Percentiles rank a stretch among this genome's conserved stretches.
These are phyloP conservation scores for Tor tambroides DNA, from an alignment of 2,113 vertebrate genomes.

Conservation along the genomic window DNA sequence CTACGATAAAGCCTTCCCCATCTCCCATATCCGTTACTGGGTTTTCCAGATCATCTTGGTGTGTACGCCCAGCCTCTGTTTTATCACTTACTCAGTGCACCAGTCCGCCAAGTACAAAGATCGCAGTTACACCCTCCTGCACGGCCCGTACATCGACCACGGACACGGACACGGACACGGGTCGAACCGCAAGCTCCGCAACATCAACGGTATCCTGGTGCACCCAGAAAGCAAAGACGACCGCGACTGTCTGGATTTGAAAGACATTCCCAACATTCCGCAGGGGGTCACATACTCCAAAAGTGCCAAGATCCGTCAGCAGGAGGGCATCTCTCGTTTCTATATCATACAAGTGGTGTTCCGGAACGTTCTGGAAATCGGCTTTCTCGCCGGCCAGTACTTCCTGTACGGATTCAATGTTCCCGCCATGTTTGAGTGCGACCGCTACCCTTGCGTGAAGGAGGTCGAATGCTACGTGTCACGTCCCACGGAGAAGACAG, in stretches of 20 bases:
- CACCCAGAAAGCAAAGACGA: slow-evolving; percentile 81
- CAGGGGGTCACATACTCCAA: slow-evolving; percentile 71
- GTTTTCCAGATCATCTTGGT: slow-evolving; percentile 93
- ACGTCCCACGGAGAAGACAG: slow-evolving; percentile 87
- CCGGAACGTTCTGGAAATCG: slow-evolving; percentile 85
- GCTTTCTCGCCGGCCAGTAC: slow-evolving; percentile 87
- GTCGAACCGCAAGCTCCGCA: slow-evolving; percentile 73
- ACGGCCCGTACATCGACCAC: slow-evolving; percentile 78
- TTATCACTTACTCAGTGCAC: slow-evolving; percentile 90
- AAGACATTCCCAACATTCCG: slow-evolving; percentile 79
- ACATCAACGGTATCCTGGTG: slow-evolving; percentile 78
- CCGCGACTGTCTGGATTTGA: slow-evolving; percentile 77
- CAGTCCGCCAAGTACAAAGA: slow-evolving; percentile 86
- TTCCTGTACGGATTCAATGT: slow-evolving; percentile 88
- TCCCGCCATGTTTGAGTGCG: slow-evolving; percentile 86
- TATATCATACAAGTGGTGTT: slow-evolving; percentile 93
- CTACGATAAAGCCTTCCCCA: slow-evolving; percentile 89
- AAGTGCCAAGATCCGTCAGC: slow-evolving; percentile 73
- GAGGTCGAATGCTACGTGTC: slow-evolving; percentile 92
- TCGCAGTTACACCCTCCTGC: slow-evolving; percentile 78
- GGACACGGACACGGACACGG: slow-evolving; percentile 74
- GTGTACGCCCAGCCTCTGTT: slow-evolving; percentile 89
- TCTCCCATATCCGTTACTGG: slow-evolving; percentile 93
- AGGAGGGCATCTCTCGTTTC: slow-evolving; percentile 87
- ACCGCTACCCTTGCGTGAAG: slow-evolving; percentile 87